Conservation (phyloP, 1,140 invertebrate genomes). For the Ladona fulva region DNA sequence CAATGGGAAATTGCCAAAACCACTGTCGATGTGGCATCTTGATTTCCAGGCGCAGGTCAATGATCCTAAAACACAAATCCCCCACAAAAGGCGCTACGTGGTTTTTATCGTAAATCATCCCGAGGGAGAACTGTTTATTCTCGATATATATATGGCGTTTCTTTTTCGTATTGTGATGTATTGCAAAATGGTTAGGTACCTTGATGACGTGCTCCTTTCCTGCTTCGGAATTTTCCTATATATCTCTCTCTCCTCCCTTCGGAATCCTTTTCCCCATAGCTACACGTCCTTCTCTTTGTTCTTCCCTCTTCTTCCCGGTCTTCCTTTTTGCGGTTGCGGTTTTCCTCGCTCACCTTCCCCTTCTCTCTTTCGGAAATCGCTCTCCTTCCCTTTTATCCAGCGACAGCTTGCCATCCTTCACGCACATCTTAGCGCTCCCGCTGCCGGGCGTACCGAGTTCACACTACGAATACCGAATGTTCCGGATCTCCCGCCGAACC, state of each 20-base stretch:
- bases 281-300: no score
- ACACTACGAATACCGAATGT: background rate
- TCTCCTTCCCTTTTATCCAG: background rate
- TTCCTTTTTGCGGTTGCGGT: background rate
- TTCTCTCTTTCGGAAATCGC: background rate
- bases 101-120: no score
- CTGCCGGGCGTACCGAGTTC: background rate
- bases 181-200: no score
- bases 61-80: no score
- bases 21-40: no score
- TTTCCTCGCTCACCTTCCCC: background rate
- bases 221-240: background rate
- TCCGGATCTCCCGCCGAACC: background rate
- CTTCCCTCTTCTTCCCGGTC: no score
- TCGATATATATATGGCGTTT: no score
- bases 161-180: no score
- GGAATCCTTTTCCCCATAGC: background rate
- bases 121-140: no score
- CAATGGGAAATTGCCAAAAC: no score
- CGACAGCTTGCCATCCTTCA: background rate
- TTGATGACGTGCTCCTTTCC: background rate
- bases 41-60: no score
- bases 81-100: no score
- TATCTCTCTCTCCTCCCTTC: background rate
- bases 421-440: background rate